Base-by-base conservation (phyloP, 1,140 invertebrate species). In the Hirudo medicinalis region DNA sequence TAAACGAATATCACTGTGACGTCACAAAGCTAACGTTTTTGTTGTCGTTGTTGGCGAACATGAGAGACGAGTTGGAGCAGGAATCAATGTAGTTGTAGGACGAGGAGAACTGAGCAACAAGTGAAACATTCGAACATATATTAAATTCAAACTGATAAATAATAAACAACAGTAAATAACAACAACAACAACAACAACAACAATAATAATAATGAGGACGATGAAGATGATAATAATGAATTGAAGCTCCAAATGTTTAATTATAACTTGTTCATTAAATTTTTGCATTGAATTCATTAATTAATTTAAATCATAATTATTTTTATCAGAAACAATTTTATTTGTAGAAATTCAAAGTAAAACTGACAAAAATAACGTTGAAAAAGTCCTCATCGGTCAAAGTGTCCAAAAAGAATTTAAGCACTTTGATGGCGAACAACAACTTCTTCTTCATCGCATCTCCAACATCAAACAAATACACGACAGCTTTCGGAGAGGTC, bases 371-470 rank as follows among this genome's bases (percentile, higher is more conserved):
- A 70, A 93, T 88, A 40, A 99, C 88, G 75, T 95, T 95, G 63
- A 99, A 89, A 79, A 91, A 97, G 81, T 99, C 97, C 81, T 99
- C 96, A 78, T 98, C 96, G 13, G 90, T 96, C 13, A 99, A 86
- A 0, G 97, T 99, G 54, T 96, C 90, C 73, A 99, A 81, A 57
- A 99, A 89, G 40, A 88, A 89, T 69, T 95, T 88, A 0, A 94
- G 93, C 72, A 86, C 87, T 74, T 94, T 92, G 78, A 89, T 88
- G 11, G 95, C 94, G 73, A 99, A 96, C 81, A 92, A 90, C 78
- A 90, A 87, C 76, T 92, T 87, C 11, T 95, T 95, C 25, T 88
- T 90, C 97, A 99, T 99, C 17, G 94, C 97, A 25, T 96, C 97
- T 72, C 92, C 84, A 54, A 91, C 88, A 79, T 99, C 97, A 54